Evolutionary conservation across 2,113 vertebrate genomes (phyloP).

Genomic region (Phylloscopus whistleri): DNA sequence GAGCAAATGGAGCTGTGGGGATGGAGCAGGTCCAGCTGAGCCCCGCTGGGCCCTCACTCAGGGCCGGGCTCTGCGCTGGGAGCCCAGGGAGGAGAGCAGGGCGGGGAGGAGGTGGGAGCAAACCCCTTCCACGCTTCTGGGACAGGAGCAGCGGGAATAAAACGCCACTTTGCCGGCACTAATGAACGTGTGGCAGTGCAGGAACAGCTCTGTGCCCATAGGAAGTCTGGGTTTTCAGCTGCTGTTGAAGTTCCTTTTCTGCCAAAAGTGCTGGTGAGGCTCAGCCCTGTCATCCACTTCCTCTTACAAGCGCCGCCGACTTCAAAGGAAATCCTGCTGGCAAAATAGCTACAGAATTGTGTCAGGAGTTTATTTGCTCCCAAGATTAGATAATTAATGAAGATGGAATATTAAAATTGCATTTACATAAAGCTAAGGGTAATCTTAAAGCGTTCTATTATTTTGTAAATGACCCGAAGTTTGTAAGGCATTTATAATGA

Average conservation of each 20-base stretch:
- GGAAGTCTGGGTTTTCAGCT: background rate
- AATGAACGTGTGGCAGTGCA: background rate
- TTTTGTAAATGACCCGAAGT: background rate
- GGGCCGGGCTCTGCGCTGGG: background rate
- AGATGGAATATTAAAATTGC: conserved; percentile 16
- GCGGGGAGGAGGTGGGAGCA: background rate
- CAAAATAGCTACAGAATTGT: conserved; percentile 40
- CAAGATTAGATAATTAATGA: conserved; percentile 46
- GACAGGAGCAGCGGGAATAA: background rate
- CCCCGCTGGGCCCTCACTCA: rapidly evolving
- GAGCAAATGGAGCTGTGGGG: rapidly evolving
- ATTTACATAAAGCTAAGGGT: conserved; percentile 51
- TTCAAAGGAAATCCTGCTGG: conserved; percentile 59
- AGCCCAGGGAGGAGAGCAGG: background rate
- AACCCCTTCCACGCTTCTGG: background rate
- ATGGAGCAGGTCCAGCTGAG: rapidly evolving
- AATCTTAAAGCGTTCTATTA: background rate
- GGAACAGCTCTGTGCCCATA: background rate
- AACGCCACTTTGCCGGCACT: background rate
- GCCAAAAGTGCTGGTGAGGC: background rate
- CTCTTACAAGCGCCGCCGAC: background rate
- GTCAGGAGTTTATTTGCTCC: conserved; percentile 55
- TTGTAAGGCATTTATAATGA: background rate
- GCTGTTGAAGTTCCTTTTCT: background rate
- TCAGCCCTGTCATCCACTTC: background rate